These are phyloP conservation scores for Balearica regulorum DNA, from an alignment of 2,797 vertebrate genomes.

Conservation along the genomic window DNA sequence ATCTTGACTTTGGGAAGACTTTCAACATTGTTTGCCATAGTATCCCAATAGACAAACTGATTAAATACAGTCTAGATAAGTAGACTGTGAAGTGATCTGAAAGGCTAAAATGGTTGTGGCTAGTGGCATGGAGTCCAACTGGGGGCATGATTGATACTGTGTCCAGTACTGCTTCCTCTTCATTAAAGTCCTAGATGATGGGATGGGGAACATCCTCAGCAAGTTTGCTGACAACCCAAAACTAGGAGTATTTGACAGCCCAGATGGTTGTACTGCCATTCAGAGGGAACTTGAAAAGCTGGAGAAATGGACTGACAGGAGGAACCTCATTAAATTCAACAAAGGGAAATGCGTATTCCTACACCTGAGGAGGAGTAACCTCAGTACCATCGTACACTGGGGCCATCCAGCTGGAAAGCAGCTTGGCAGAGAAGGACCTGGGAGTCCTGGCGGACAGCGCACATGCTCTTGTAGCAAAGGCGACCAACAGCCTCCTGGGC, in stretches of 20 bases:
- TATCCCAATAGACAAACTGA: not conserved
- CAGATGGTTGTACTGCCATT: not conserved
- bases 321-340: not conserved
- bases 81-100: not conserved
- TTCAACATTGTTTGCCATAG: not conserved
- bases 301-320: not conserved
- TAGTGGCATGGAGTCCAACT: not conserved
- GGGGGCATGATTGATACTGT: not conserved
- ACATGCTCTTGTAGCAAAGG: not conserved
- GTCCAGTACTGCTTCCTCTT: not conserved
- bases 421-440: not conserved
- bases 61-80: not conserved
- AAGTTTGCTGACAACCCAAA: not conserved
- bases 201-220: not conserved
- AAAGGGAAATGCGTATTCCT: not conserved
- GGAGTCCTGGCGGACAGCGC: not conserved
- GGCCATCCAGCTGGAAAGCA: not conserved
- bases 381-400: not conserved
- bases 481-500: not conserved
- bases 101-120: not conserved
- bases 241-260: not conserved
- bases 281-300: not conserved
- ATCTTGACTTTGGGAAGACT: not conserved
- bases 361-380: not conserved
- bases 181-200: not conserved